These are phyloP conservation scores for Gallinago stenura DNA, from an alignment of 2,797 vertebrate genomes.

Conservation along the genomic window DNA sequence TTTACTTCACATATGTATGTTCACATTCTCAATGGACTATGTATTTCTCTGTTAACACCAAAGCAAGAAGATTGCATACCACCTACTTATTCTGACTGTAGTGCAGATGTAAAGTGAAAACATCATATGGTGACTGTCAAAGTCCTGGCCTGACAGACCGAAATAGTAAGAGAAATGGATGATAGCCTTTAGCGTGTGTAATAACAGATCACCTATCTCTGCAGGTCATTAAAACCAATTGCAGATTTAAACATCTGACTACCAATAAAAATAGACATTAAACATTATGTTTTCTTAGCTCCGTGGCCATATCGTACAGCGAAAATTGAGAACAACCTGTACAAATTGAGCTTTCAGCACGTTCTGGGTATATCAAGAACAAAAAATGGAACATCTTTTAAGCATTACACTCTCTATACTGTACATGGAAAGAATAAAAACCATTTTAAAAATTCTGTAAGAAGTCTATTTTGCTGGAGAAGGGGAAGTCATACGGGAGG, in stretches of 20 bases:
- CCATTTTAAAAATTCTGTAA: not conserved
- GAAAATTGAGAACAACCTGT: not conserved
- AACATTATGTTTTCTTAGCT: not conserved
- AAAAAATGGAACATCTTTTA: not conserved
- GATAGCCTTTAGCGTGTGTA: not conserved
- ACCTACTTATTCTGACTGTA: not conserved
- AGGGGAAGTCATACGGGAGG: not conserved
- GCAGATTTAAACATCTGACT: not conserved
- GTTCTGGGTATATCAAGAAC: not conserved
- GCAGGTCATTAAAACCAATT: conserved; percentile 4
- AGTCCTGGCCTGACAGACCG: not conserved
- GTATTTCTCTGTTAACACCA: not conserved
- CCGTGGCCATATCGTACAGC: not conserved
- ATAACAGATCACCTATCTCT: not conserved
- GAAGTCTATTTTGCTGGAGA: not conserved
- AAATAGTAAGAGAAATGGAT: not conserved
- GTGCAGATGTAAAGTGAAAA: not conserved
- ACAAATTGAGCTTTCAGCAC: conserved; percentile 7
- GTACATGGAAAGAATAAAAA: not conserved
- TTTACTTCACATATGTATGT: not conserved
- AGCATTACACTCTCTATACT: not conserved
- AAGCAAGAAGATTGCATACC: not conserved
- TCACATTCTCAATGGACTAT: not conserved
- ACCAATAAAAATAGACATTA: conserved; percentile 25
- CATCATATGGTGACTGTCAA: not conserved